A percentile compares a stretch with the other conserved stretches of the same genome.
Conservation (phyloP, 2,888 invertebrate genomes). For the Malacosoma neustria region DNA sequence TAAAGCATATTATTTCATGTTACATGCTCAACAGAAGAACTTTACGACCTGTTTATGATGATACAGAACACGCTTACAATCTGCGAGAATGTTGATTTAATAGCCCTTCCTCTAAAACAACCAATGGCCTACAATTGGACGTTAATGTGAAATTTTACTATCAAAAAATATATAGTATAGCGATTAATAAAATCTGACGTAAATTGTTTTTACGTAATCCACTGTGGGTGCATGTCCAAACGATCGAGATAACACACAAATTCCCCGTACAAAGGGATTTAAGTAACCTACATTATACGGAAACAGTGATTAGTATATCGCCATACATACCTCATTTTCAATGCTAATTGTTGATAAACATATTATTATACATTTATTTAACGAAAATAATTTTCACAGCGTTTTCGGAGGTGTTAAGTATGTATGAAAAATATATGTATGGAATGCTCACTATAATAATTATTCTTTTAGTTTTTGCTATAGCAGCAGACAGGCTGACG, state of each 20-base stretch:
- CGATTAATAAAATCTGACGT: background rate
- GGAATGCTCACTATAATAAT: too few species aligned
- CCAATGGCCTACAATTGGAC: background rate
- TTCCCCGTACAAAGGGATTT: background rate
- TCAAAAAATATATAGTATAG: background rate
- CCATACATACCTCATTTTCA: background rate
- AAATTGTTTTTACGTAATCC: background rate
- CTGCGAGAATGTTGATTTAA: background rate
- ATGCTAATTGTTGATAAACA: too few species aligned
- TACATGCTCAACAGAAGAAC: background rate
- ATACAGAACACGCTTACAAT: background rate
- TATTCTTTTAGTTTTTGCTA: too few species aligned
- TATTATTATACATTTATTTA: too few species aligned
- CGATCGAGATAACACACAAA: background rate
- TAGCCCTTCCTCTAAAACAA: background rate
- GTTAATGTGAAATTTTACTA: background rate
- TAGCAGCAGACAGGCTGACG: too few species aligned
- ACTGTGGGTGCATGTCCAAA: background rate
- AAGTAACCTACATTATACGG: background rate
- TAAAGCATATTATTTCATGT: too few species aligned
- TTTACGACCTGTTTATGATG: background rate
- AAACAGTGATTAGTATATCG: background rate
- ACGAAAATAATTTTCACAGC: too few species aligned
- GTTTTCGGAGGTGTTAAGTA: too few species aligned
- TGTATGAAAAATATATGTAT: too few species aligned